Base-by-base conservation (phyloP, 1,140 invertebrate genomes). In the Aethina tumida region DNA sequence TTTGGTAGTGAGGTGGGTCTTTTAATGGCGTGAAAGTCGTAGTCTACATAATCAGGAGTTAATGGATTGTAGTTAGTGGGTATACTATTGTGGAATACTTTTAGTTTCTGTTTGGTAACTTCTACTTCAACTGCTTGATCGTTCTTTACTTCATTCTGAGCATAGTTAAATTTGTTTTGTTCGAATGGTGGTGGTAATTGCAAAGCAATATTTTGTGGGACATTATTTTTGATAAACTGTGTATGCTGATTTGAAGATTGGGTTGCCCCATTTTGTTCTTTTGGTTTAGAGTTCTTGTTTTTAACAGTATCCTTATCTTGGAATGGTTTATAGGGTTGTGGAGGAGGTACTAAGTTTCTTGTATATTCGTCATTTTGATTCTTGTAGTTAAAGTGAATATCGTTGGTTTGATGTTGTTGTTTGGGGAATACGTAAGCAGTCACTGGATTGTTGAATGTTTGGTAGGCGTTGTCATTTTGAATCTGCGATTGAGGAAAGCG, bases 101-200 rank as follows among this genome's bases (percentile, higher is more conserved):
- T 56, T 5, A 59, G 15, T 27, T 57, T 59, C 43, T 61, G 57
- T 43, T 56, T 61, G 20, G 57, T 61, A 1, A 58, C 52, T 43
- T 59, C 49, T 5, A 59, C 52, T 20, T 58, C 49, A 2, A 53
- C 43, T 17, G 35, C 30, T 27, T 40, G 45, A 20, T 49, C 41
- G 18, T 52, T 44, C 7, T 19, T 13, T 24, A n/a, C n/a, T n/a
- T n/a, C n/a, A n/a, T n/a, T n/a, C n/a, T n/a, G n/a, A n/a, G n/a
- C n/a, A n/a, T n/a, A n/a, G n/a, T n/a, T n/a, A n/a, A n/a, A n/a
- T 28, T 21, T 36, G 39, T 30, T 21, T 6, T 19, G 28, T 2
- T 46, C 32, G 21, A 43, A 50, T 5, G 47, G 43, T 17, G 46
- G 36, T 15, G 52, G 39, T 15, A 50, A 26, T 21, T 50, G 50